These are phyloP conservation scores for Eriocheir sinensis DNA, from an alignment of 1,140 invertebrate species.

Conservation along the genomic window DNA sequence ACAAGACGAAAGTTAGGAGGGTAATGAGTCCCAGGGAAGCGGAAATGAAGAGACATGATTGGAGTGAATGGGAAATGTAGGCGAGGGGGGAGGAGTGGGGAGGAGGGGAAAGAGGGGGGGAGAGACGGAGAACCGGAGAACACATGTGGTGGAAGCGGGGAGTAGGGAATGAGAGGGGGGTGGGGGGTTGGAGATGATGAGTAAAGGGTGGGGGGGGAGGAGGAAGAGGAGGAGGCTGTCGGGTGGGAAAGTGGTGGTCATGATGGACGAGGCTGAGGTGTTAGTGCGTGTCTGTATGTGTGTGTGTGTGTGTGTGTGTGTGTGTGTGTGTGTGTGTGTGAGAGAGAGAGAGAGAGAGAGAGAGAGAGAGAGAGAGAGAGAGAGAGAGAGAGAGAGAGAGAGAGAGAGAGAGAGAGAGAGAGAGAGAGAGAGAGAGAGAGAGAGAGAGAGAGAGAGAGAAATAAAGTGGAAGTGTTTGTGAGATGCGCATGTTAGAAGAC, in stretches of 20 bases:
- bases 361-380: background rate
- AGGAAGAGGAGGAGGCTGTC: no score
- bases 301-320: no score
- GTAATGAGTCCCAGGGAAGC: background rate
- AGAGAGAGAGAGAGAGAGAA: no score
- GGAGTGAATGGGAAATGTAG: background rate
- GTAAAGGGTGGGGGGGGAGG: no score
- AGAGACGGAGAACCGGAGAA: background rate
- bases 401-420: no score
- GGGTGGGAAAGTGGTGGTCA: background rate
- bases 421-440: no score
- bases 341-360: no score
- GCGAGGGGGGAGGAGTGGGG: background rate
- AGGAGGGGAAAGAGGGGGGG: background rate
- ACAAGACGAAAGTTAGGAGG: constrained; percentile 1
- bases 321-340: no score
- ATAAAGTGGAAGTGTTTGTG: background rate
- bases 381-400: no score
- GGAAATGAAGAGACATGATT: background rate
- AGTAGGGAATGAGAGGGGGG: background rate
- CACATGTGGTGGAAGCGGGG: no score
- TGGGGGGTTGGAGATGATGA: background rate
- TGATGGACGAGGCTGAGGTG: background rate
- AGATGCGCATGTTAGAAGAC: background rate
- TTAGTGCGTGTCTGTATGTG: no score